A percentile compares a stretch with the other conserved stretches of the same genome.
These are phyloP conservation scores for Heterocephalus glaber DNA, from an alignment of 2,113 vertebrate species.

Conservation along the genomic window DNA sequence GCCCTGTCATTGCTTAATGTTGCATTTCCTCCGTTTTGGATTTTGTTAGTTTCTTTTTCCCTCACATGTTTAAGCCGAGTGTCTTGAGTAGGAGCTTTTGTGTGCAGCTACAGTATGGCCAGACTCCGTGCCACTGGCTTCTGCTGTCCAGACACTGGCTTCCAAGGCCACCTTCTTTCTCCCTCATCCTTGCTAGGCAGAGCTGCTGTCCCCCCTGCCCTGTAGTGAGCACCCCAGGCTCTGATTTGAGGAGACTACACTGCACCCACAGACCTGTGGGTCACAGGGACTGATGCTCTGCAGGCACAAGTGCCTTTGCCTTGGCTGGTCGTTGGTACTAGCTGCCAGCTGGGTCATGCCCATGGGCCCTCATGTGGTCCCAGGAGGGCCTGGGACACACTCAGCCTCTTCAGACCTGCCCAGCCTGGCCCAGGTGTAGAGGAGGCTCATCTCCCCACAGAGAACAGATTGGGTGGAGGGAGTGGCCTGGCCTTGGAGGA, in stretches of 20 bases:
- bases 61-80: background rate
- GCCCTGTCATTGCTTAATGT: background rate
- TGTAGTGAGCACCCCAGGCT: background rate
- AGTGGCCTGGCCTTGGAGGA: background rate
- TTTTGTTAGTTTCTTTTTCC: background rate
- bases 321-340: no score
- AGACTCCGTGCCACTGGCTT: background rate
- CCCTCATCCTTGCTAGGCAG: background rate
- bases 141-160: background rate
- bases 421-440: no score
- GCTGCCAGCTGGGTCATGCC: fast-evolving
- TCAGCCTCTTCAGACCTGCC: background rate
- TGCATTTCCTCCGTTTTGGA: background rate
- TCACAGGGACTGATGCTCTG: background rate
- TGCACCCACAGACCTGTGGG: background rate
- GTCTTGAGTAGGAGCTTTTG: background rate
- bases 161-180: background rate
- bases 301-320: background rate
- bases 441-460: no score
- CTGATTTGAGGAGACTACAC: fast-evolving
- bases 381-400: background rate
- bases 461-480: fast-evolving
- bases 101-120: background rate
- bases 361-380: background rate
- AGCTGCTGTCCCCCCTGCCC: background rate